Evolutionary conservation across 2,888 invertebrate species (phyloP), one percentile per base, ranked within the genome.

Genomic region (Temnothorax unifasciatus): DNA sequence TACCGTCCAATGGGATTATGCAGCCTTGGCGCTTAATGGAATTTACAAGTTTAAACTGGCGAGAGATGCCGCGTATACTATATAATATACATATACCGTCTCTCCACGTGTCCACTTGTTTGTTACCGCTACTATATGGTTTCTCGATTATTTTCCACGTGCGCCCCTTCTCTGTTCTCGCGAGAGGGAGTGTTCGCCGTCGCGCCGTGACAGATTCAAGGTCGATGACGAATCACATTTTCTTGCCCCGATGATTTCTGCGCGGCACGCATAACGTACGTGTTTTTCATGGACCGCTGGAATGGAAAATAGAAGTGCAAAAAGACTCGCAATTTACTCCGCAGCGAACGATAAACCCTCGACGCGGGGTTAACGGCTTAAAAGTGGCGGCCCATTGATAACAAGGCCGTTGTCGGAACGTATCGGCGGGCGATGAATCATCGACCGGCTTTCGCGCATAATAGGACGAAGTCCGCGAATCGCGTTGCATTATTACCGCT

Each of bases 21-120:
- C 41, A 77, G 66, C 90, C 86, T 85, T 86, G 77, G 44, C 69
- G 85, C 61, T 71, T 90, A 90, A 90, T 90, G 77, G 88, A 90
- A 90, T 90, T 90, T 90, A 61, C 89, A 90, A 87, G 90, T 86
- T 87, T 71, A 41, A 64, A 69, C 68, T 15, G 50, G n/a, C 61
- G 77, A 83, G 41, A n/a, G 34, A 38, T 63, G 73, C 25, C 11
- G 34, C 52, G 11, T 18, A 52, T n/a, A 52, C n/a, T 38, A 38
- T 38, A 8, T 18, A 38, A 38, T 38, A 8, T 18, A 38, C 18
- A 21, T 44, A n/a, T 41, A 54, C n/a, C 52, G 52, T 1, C 25
- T 29, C 41, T 68, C 41, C 52, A 54, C 68, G 68, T 77, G 76
- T 41, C 52, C 18, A 21, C n/a, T 68, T 54, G 52, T 68, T 77